These are phyloP conservation scores for Buceros bicornis DNA, from an alignment of 2,797 vertebrate genomes.

Conservation along the genomic window DNA sequence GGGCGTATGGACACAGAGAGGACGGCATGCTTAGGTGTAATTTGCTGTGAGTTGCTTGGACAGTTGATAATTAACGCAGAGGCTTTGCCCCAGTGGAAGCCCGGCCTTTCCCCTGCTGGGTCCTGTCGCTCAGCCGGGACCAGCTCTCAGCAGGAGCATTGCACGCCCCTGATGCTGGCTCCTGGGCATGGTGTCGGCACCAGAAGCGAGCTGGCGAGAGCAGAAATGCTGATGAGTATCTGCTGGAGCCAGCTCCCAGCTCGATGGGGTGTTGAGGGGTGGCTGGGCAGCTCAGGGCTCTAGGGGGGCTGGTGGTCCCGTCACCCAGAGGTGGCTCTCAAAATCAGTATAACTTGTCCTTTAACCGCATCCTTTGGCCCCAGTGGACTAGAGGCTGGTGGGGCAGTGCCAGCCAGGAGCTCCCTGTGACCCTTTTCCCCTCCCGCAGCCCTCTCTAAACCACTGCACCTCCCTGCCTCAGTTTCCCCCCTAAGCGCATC, in stretches of 20 bases:
- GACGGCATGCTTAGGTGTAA: neutral
- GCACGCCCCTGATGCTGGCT: neutral
- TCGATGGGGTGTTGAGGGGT: neutral
- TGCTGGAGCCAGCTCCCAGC: neutral
- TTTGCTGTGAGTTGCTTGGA: neutral
- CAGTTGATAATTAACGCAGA: accelerated
- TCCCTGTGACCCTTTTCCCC: neutral
- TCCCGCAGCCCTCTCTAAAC: neutral
- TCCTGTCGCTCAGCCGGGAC: neutral
- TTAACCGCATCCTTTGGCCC: neutral
- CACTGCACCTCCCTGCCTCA: neutral
- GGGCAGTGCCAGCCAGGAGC: neutral
- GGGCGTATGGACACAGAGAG: accelerated
- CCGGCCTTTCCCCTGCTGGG: neutral
- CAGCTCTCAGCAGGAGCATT: neutral
- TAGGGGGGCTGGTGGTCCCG: neutral
- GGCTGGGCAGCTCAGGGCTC: neutral
- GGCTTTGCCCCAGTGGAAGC: neutral
- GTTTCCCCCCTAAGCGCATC: neutral
- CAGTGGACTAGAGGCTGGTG: accelerated
- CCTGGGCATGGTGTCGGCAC: accelerated
- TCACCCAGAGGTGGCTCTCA: neutral
- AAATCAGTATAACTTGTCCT: neutral
- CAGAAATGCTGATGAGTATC: neutral
- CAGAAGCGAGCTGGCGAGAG: neutral